A percentile compares a stretch with the other conserved stretches of the same genome.
Conservation (phyloP, 2,888 invertebrate genomes). For the Leptopterna dolabrata region DNA sequence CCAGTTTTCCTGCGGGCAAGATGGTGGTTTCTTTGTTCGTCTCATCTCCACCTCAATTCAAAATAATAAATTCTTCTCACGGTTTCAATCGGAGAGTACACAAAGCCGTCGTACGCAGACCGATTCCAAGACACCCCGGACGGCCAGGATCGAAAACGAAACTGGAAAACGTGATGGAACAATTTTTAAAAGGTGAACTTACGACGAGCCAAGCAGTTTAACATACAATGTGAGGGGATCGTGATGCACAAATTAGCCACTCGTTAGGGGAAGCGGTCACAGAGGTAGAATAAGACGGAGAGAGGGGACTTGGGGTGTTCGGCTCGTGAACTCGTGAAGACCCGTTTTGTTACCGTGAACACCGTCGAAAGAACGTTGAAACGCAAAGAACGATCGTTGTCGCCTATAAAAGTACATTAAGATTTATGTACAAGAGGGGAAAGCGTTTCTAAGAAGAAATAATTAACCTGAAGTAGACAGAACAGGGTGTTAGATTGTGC, state of each 20-base stretch:
- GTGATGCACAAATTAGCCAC: conserved; percentile 43
- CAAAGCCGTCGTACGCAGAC: too few relatives aligned
- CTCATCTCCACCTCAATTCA: too few relatives aligned
- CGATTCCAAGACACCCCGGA: background rate
- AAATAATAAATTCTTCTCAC: too few relatives aligned
- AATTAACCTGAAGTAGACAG: too few relatives aligned
- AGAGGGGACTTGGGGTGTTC: background rate
- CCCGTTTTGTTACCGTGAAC: too few relatives aligned
- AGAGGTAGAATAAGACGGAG: background rate
- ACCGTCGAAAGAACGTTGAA: too few relatives aligned
- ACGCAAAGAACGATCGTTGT: too few relatives aligned
- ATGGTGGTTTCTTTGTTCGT: background rate
- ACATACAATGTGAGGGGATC: conserved; percentile 40
- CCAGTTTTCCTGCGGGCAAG: background rate
- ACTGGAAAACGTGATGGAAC: conserved; percentile 39
- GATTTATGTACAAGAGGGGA: too few relatives aligned
- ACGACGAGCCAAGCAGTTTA: conserved; percentile 12
- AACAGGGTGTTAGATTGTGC: too few relatives aligned
- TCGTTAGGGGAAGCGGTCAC: conserved; percentile 3
- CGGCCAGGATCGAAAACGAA: background rate
- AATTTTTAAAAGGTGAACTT: conserved; percentile 28
- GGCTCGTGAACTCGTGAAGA: background rate
- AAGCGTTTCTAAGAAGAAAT: too few relatives aligned
- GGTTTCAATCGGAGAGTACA: background rate
- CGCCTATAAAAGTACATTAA: too few relatives aligned